Evolutionary conservation across 2,797 vertebrate genomes (phyloP), one percentile per base, ranked within the genome.

Genomic region (Sciaenops ocellatus): DNA sequence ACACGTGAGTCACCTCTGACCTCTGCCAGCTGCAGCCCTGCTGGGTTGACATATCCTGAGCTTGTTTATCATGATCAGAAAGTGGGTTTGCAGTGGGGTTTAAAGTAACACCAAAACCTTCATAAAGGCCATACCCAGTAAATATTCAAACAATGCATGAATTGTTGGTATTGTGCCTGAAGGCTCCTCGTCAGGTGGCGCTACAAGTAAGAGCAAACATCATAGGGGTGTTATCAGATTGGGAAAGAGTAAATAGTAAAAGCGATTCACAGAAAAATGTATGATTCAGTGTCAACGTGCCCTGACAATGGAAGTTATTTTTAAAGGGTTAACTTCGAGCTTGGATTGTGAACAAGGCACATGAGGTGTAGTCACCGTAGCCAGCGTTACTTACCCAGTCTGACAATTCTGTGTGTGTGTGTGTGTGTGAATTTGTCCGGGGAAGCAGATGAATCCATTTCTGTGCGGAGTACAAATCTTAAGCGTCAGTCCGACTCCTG

Each of bases 1-100:
- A 99, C 94, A 99, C 98, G 98, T 99, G 95, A 97, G 98, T 97
- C 51, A 85, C 82, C 77, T 87, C 42, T 82, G 83, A 88, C 87
- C 82, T 83, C 87, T 84, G 67, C 50, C 69, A 76, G 70, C 82
- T 87, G 73, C 75, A 48, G 62, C 28, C 76, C 63, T 70, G 79
- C 56, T 76, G 68, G 56, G 59, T 60, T 54, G 42, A 75, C 71
- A 57, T 13, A 60, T 76, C 55, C 80, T 79, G 56, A 46, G 42
- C 13, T 55, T 79, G 55, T 47, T 76, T 57, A 4, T 73, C 18
- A 59, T 50, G 34, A 38, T 38, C 34, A 38, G 34, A 38, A 38
- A 38, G 34, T 38, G 2, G 34, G 34, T 38, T 9, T 38, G 34
- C 34, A 9, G 8, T 3, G 8, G 28, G 7, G 4, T 63, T 75